Evolutionary conservation across 2,888 invertebrate genomes (phyloP), one percentile per base, ranked within the genome.

Genomic region (Eulithis prunata): DNA sequence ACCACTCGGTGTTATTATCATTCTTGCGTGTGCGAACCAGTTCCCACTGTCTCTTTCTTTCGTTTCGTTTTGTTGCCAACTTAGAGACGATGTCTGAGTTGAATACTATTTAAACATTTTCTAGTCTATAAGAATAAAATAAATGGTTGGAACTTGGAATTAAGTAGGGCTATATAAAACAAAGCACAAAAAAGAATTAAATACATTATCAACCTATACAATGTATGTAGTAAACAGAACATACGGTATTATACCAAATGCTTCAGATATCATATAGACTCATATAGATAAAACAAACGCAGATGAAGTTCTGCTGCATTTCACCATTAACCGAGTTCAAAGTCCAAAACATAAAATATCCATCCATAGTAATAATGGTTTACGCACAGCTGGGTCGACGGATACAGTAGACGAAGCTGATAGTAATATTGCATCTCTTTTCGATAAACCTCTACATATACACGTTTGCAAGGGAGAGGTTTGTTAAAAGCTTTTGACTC

Each of bases 251-350:
- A 73, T 76, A 76, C 72, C 62, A 76, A 72, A 66, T 71, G 75
- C 59, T 76, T 73, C 71, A 80, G 66, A 73, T 75, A 75, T 74
- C 70, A 71, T 86, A 89, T 89, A 81, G 86, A 90, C 21, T 89
- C 79, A 75, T 70, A 74, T 57, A 78, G 83, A 86, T 86, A 86
- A 83, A 81, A 81, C 79, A 78, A 78, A 78, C 82, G 77, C 75
- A 73, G 73, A 84, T 81, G 78, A 84, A 82, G 81, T 79, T 79
- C 76, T 80, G 78, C 82, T 80, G 80, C 82, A 85, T 87, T 90
- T 90, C 83, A 89, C 89, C 86, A 90, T 87, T 79, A 84, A 80
- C 81, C 73, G 87, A 87, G 92, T 91, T 90, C 91, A 90, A 92
- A 93, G 91, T 91, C 91, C 92, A 90, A 82, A 80, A 83, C 81